Percentiles rank a stretch among this genome's conserved stretches.
phyloP scores from a whole-genome alignment of 2,888 invertebrate genomes.

The Stenchaetothrips biformis region DNA sequence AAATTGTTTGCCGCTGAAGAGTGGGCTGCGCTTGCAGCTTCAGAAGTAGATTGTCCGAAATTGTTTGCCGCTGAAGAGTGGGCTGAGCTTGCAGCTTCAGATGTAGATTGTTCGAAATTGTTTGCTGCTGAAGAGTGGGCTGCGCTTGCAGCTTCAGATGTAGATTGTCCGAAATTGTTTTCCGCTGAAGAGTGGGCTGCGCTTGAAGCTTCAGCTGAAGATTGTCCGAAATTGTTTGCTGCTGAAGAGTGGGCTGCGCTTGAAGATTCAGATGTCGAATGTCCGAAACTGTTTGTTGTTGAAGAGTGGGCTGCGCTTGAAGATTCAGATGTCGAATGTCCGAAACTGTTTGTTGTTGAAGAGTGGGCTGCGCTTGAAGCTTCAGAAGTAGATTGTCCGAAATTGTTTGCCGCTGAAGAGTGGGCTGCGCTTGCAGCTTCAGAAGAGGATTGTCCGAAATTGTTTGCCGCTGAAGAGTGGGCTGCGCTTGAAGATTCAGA shows the following conservation, averaged over 20 bases:
- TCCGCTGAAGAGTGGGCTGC: not conserved
- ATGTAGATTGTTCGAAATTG: not conserved
- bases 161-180: not conserved
- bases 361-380: not conserved
- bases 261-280: not conserved
- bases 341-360: not conserved
- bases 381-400: not conserved
- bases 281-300: not conserved
- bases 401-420: too few relatives aligned
- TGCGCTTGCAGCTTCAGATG: not conserved
- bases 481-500: too few relatives aligned
- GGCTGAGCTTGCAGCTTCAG: not conserved
- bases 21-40: too few relatives aligned
- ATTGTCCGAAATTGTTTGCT: not conserved
- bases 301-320: not conserved
- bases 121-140: not conserved
- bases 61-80: too few relatives aligned
- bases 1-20: too few relatives aligned
- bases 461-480: too few relatives aligned
- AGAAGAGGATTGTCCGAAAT: too few relatives aligned
- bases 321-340: not conserved
- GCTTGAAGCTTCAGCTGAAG: not conserved
- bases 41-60: too few relatives aligned
- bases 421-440: too few relatives aligned
- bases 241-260: not conserved